Base-by-base conservation (phyloP, 1,140 invertebrate genomes). In the Dufourea novaeangliae region DNA sequence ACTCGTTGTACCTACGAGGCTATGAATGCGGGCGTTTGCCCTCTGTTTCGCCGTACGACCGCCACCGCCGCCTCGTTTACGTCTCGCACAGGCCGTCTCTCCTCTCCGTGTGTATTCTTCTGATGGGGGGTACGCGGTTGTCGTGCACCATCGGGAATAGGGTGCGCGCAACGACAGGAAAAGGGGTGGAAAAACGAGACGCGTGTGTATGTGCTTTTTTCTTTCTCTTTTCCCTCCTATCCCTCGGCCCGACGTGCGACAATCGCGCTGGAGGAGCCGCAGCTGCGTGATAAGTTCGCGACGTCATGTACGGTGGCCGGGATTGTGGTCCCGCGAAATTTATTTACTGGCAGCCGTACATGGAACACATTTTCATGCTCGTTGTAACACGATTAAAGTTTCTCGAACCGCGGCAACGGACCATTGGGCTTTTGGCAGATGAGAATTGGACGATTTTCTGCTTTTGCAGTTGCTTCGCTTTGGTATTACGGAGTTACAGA, bases 1-100 rank as follows among this genome's bases (percentile, higher is more conserved):
- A 87, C 79, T 80, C 80, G 34, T 57, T 66, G 63, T 59, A 63
- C 63, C 62, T 63, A 85, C 66, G 80, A n/a, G 79, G 72, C 75
- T 80, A 76, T 83, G 86, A 85, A 86, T 85, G 68, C 81, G 79
- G 70, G 50, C 69, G 75, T 73, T 76, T 78, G 78, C 59, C 68
- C 71, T 79, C 52, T 66, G 61, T 52, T 80, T 61, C 68, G 50
- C n/a, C n/a, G n/a, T n/a, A n/a, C n/a, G n/a, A n/a, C n/a, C 67
- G 17, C 46, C 22, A 37, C 34, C 44, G n/a, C 27, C 54, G 64
- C 39, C n/a, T 66, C 59, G 82, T 86, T 86, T 83, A 81, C 71
- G 83, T 86, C 85, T 78, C 72, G 68, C 59, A 39, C 71, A 73
- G n/a, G 56, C 39, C 52, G 70, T 82, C 44, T 67, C 34, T 37